Percentiles rank a stretch among this genome's conserved stretches.
Evolutionary conservation across 2,113 vertebrate species (phyloP).

Genomic region (Rhea pennata): DNA sequence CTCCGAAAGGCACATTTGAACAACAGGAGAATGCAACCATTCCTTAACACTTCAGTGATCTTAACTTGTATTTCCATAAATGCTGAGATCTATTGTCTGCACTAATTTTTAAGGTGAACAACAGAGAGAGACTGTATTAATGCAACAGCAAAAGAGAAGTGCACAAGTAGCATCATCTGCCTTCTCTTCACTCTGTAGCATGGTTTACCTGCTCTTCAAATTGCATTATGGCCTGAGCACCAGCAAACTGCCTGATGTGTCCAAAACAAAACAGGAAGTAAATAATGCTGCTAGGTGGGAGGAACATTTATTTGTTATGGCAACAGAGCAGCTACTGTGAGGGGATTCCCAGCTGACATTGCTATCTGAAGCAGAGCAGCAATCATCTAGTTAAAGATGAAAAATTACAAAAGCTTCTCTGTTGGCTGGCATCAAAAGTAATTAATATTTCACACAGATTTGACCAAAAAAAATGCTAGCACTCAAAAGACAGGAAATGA

Average conservation of each 20-base stretch:
- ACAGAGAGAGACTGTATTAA: neutral
- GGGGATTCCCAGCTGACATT: neutral
- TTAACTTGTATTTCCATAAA: neutral
- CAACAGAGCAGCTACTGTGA: neutral
- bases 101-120: neutral
- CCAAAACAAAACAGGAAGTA: neutral
- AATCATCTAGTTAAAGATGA: neutral
- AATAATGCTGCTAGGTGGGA: neutral
- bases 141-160: neutral
- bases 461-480: neutral
- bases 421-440: neutral
- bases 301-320: neutral
- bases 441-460: neutral
- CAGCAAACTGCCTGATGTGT: neutral
- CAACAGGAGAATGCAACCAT: neutral
- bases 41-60: neutral
- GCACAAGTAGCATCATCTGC: neutral
- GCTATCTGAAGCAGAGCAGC: neutral
- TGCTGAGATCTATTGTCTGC: neutral
- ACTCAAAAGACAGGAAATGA: neutral
- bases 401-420: neutral
- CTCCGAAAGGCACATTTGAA: neutral
- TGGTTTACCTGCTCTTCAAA: neutral
- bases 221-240: neutral
- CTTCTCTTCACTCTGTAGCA: neutral